phyloP scores from a whole-genome alignment of 2,888 invertebrate species.

The Sphinx pinastri region DNA sequence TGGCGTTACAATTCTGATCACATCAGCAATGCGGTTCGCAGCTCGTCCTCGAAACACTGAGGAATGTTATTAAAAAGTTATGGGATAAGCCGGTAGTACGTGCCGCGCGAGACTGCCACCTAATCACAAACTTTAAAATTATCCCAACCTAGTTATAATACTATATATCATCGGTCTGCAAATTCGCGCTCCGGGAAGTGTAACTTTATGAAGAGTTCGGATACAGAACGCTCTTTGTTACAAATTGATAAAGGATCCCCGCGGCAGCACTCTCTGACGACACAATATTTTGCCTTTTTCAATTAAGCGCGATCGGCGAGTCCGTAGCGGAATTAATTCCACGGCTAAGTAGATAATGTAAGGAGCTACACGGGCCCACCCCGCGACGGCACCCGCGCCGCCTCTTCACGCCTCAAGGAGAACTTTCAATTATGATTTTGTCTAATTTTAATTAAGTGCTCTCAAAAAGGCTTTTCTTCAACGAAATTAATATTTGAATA shows the following conservation, averaged over 20 bases:
- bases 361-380: conserved; percentile 57
- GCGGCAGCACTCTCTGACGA: conserved; percentile 47
- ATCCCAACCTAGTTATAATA: conserved; percentile 52
- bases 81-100: conserved; percentile 73
- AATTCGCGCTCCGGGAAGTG: background rate
- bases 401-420: conserved; percentile 82
- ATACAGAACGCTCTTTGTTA: conserved; percentile 30
- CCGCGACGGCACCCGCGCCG: conserved; percentile 49
- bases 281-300: conserved; percentile 69
- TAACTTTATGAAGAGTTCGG: background rate
- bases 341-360: conserved; percentile 81
- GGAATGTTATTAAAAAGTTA: conserved; percentile 83
- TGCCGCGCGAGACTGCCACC: conserved; percentile 55
- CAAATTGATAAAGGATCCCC: conserved; percentile 41
- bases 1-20: conserved; percentile 66
- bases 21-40: conserved; percentile 70
- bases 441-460: conserved; percentile 84
- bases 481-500: conserved; percentile 84
- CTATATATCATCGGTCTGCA: background rate
- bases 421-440: conserved; percentile 84
- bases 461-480: conserved; percentile 83
- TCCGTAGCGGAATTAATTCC: conserved; percentile 76
- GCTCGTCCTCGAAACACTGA: conserved; percentile 69
- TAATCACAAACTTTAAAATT: conserved; percentile 79
- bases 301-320: conserved; percentile 68